phyloP scores from a whole-genome alignment of 2,113 vertebrate genomes.

The Brienomyrus longianalis region DNA sequence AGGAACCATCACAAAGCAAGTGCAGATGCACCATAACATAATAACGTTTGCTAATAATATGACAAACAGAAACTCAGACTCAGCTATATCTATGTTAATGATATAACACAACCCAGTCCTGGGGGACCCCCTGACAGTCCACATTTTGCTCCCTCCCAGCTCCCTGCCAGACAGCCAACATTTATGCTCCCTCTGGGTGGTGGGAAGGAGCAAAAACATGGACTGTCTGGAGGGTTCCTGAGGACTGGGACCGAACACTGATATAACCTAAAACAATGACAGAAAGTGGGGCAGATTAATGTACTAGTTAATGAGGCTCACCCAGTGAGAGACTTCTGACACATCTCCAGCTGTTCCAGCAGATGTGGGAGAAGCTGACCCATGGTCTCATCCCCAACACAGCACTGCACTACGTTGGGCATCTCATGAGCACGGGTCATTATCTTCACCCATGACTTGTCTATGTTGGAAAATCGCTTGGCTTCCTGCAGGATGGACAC shows the following conservation, averaged over 20 bases:
- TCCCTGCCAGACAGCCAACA: neutral
- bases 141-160: neutral
- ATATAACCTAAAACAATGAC: neutral
- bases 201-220: neutral
- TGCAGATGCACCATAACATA: neutral
- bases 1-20: neutral
- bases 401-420: conserved; percentile 87
- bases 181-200: neutral
- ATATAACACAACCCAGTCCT: neutral
- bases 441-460: conserved; percentile 96
- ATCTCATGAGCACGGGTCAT: conserved; percentile 87
- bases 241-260: neutral
- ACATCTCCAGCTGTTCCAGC: conserved; percentile 89
- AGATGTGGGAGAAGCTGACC: conserved; percentile 86
- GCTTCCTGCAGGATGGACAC: conserved; percentile 67
- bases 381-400: conserved; percentile 89
- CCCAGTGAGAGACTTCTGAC: conserved; percentile 96
- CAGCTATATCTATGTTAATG: neutral
- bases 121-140: neutral
- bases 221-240: neutral
- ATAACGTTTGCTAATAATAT: neutral
- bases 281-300: neutral
- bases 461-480: conserved; percentile 91
- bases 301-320: conserved; percentile 44
- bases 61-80: neutral